Percentiles rank a stretch among this genome's conserved stretches.
phyloP scores from a whole-genome alignment of 2,888 invertebrate genomes.

The Maniola hyperantus region DNA sequence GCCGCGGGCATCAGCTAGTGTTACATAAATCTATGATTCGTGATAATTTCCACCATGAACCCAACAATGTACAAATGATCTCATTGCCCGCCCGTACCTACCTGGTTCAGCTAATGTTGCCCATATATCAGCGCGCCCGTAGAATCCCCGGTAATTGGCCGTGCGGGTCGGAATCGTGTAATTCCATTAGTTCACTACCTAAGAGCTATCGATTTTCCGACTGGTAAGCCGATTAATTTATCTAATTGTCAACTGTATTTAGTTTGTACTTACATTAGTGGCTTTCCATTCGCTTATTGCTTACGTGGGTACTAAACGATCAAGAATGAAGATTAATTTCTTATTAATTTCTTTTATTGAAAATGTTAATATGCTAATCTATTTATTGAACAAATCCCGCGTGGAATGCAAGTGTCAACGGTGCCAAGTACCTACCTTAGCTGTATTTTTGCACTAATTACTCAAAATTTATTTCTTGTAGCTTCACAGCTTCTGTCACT shows the following conservation, averaged over 20 bases:
- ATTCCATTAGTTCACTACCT: slow-evolving; percentile 38
- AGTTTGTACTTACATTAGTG: slow-evolving; percentile 22
- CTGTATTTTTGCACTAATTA: too few relatives aligned
- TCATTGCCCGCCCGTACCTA: slow-evolving; percentile 23
- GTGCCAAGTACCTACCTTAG: too few relatives aligned
- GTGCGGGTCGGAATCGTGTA: slow-evolving; percentile 37
- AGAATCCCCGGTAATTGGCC: slow-evolving; percentile 43
- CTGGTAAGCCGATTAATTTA: slow-evolving; percentile 38
- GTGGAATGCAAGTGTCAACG: too few relatives aligned
- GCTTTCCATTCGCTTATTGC: slow-evolving; percentile 20
- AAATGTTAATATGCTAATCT: too few relatives aligned
- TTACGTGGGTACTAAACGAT: not conserved
- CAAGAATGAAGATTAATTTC: not conserved
- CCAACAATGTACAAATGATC: slow-evolving; percentile 21
- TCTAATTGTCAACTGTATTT: slow-evolving; percentile 34
- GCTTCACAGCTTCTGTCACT: too few relatives aligned
- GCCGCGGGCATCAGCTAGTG: too few relatives aligned
- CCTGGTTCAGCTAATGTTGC: slow-evolving; percentile 32
- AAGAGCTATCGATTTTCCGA: slow-evolving; percentile 38
- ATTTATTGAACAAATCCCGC: too few relatives aligned
- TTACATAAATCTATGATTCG: not conserved
- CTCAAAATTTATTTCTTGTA: too few relatives aligned
- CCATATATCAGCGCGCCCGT: slow-evolving; percentile 37
- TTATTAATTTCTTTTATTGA: not conserved
- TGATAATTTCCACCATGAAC: not conserved